These are phyloP conservation scores for Aselliscus stoliczkanus DNA, from an alignment of 2,797 vertebrate genomes.

Conservation along the genomic window DNA sequence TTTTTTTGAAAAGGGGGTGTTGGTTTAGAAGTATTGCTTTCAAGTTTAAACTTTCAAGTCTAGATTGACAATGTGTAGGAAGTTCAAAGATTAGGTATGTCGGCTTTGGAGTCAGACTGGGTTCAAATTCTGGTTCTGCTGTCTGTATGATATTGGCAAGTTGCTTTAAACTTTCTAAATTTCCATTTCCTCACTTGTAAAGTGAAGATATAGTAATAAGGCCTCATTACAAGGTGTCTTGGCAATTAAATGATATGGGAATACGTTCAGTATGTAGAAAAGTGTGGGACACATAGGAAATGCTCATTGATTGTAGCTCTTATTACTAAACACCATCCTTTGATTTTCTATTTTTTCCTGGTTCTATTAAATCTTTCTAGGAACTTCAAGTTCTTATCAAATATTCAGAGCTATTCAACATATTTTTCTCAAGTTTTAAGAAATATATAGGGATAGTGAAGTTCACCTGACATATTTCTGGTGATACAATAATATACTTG, in stretches of 20 bases:
- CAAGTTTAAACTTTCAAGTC: slow-evolving; percentile 14
- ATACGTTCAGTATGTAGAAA: slow-evolving; percentile 15
- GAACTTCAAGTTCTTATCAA: slow-evolving; percentile 22
- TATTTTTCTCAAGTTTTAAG: slow-evolving; percentile 13
- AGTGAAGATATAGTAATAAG: slow-evolving; percentile 23
- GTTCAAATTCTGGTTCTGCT: slow-evolving; percentile 55
- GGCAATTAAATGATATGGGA: slow-evolving; percentile 40
- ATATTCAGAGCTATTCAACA: not conserved
- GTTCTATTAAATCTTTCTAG: slow-evolving; percentile 39
- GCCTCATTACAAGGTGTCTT: not conserved
- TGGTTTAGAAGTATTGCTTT: not conserved
- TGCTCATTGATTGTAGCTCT: not conserved
- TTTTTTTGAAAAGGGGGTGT: not conserved
- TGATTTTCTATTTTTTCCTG: slow-evolving; percentile 20
- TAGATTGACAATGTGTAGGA: not conserved
- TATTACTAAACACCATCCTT: slow-evolving; percentile 33
- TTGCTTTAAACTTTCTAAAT: slow-evolving; percentile 39
- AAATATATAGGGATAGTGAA: not conserved
- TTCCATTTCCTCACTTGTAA: slow-evolving; percentile 38
- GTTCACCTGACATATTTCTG: not conserved
- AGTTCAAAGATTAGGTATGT: not conserved
- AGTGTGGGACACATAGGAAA: not conserved
- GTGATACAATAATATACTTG: not conserved
- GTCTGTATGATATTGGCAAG: slow-evolving; percentile 24
- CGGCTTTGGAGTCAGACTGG: slow-evolving; percentile 38